Evolutionary conservation across 2,888 invertebrate genomes (phyloP).

Genomic region (Omphaloscelis lunosa): DNA sequence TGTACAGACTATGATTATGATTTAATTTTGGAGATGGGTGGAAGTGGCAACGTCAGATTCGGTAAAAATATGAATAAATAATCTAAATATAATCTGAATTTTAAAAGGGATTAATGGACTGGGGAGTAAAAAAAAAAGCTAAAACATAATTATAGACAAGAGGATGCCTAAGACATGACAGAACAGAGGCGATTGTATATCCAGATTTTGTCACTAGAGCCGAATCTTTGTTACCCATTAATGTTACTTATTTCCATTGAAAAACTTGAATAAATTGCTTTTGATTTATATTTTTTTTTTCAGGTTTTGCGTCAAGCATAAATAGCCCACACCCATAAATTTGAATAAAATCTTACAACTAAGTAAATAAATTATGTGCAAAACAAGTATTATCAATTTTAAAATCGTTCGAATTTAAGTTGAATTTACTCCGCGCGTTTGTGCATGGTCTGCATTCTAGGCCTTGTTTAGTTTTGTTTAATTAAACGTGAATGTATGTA

Average conservation of each 20-base stretch:
- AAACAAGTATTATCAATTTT: neutral
- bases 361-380: no score
- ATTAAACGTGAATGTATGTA: constrained; percentile 21
- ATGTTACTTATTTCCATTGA: neutral
- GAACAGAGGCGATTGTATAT: neutral
- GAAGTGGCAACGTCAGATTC: neutral
- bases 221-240: neutral
- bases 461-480: constrained; percentile 1
- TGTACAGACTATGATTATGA: neutral
- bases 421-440: no score
- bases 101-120: neutral
- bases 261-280: no score
- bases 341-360: neutral
- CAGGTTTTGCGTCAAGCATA: no score
- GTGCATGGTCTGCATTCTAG: neutral
- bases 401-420: neutral
- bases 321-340: neutral
- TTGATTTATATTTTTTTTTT: no score
- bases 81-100: neutral
- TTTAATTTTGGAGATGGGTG: constrained; percentile 6
- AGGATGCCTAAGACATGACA: neutral
- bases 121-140: no score
- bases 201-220: neutral
- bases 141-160: neutral
- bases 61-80: neutral